Evolutionary conservation across 2,888 invertebrate genomes (phyloP).

Genomic region (Altica lythri): DNA sequence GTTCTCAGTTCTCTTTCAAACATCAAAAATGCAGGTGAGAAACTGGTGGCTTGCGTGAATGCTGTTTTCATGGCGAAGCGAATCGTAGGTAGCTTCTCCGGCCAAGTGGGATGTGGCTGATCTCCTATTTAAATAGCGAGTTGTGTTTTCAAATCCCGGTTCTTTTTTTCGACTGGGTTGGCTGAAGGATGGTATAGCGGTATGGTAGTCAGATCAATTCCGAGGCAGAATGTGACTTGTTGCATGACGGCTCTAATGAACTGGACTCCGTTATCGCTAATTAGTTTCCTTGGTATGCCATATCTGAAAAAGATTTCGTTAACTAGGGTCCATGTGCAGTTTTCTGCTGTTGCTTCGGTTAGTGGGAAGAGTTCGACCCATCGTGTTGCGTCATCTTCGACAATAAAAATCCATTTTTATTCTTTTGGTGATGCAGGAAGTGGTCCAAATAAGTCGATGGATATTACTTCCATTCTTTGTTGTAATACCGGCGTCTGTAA

Average conservation of each 20-base stretch:
- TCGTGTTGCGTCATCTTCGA: conserved; percentile 38
- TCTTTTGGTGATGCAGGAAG: not conserved
- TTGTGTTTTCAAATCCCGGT: conserved; percentile 22
- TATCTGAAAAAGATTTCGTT: conserved; percentile 41
- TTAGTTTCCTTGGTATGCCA: conserved; percentile 44
- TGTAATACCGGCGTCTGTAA: conserved; percentile 30
- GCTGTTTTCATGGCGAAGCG: conserved; percentile 8
- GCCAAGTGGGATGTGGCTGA: not conserved
- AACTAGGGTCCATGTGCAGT: conserved; percentile 31
- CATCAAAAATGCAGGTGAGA: not conserved
- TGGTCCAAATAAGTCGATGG: conserved; percentile 3
- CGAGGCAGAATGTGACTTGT: conserved; percentile 33
- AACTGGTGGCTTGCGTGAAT: not conserved
- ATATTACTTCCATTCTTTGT: conserved; percentile 17
- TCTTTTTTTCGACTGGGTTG: conserved; percentile 48
- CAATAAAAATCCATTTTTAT: conserved; percentile 33
- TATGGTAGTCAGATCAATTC: conserved; percentile 24
- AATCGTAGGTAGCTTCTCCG: not conserved
- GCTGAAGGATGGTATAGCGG: conserved; percentile 34
- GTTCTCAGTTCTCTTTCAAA: not conserved
- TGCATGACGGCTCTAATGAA: conserved; percentile 45
- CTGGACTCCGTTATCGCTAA: conserved; percentile 47
- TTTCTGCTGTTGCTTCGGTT: conserved; percentile 30
- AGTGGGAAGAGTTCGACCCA: conserved; percentile 41
- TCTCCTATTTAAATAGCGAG: not conserved